These are phyloP conservation scores for Dasysyrphus tricinctus DNA, from an alignment of 2,888 invertebrate genomes.

Conservation along the genomic window DNA sequence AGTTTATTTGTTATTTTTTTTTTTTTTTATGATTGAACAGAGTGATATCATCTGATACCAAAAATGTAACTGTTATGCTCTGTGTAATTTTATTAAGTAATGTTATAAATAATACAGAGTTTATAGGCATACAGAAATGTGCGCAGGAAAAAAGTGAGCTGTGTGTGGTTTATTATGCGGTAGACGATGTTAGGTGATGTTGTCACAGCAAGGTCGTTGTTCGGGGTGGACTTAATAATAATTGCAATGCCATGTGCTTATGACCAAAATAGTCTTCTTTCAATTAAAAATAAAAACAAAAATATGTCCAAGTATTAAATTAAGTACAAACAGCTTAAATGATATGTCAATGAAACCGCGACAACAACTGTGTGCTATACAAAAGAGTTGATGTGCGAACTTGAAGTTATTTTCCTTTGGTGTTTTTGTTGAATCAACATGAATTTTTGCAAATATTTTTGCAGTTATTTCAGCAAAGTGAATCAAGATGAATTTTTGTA, in stretches of 20 bases:
- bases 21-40: conserved; percentile 54
- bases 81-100: conserved; percentile 67
- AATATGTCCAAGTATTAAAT: not conserved
- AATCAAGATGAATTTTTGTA: not conserved
- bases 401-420: conserved; percentile 1
- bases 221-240: conserved; percentile 52
- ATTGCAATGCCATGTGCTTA: conserved; percentile 48
- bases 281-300: not conserved
- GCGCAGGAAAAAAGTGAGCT: conserved; percentile 26
- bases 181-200: conserved; percentile 48
- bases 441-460: not conserved
- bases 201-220: conserved; percentile 73
- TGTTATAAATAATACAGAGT: conserved; percentile 54
- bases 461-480: not conserved
- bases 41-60: conserved; percentile 73
- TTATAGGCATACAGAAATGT: not conserved
- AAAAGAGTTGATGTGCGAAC: conserved; percentile 60
- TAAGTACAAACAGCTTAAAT: conserved; percentile 13
- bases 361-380: conserved; percentile 5
- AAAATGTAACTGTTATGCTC: conserved; percentile 73
- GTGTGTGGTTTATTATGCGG: conserved; percentile 59
- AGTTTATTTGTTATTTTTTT: conserved; percentile 36
- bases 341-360: conserved; percentile 26
- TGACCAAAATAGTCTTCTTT: conserved; percentile 12
- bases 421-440: not conserved